A percentile compares a stretch with the other conserved stretches of the same genome.
phyloP scores from a whole-genome alignment of 2,888 invertebrate species.

The Liopterus haemorrhoidalis region DNA sequence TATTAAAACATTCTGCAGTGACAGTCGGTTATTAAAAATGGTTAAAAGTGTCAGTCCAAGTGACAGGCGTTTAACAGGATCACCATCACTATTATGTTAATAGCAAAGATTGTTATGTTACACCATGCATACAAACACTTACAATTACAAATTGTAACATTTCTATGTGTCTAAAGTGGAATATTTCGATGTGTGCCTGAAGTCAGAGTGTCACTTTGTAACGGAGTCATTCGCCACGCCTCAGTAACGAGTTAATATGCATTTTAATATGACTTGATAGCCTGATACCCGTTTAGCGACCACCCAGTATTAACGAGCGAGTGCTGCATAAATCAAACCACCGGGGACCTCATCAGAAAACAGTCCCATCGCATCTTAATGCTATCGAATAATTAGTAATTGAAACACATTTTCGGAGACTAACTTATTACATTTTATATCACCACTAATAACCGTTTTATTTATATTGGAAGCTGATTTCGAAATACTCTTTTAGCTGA shows the following conservation, averaged over 20 bases:
- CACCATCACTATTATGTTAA: no score
- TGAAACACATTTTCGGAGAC: constrained; percentile 6
- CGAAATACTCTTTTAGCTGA: no score
- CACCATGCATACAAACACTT: no score
- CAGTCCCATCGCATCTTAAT: constrained; percentile 10
- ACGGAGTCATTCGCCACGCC: constrained; percentile 41
- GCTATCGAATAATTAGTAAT: constrained; percentile 13
- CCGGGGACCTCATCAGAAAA: constrained; percentile 10
- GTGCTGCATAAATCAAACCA: constrained; percentile 45
- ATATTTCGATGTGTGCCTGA: constrained; percentile 8
- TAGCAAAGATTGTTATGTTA: no score
- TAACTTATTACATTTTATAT: not conserved
- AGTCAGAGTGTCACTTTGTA: constrained; percentile 44
- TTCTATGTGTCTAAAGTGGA: no score
- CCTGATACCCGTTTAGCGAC: constrained; percentile 35
- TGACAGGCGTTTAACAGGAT: no score
- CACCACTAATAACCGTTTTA: not conserved
- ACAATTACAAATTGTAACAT: no score
- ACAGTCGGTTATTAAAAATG: no score
- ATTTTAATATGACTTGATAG: constrained; percentile 45
- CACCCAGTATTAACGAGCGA: constrained; percentile 45
- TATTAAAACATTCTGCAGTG: no score
- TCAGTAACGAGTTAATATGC: constrained; percentile 47
- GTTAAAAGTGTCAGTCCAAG: no score
- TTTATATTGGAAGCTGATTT: no score